These are phyloP conservation scores for Parnassius orleans DNA, from an alignment of 2,888 invertebrate genomes.

Conservation along the genomic window DNA sequence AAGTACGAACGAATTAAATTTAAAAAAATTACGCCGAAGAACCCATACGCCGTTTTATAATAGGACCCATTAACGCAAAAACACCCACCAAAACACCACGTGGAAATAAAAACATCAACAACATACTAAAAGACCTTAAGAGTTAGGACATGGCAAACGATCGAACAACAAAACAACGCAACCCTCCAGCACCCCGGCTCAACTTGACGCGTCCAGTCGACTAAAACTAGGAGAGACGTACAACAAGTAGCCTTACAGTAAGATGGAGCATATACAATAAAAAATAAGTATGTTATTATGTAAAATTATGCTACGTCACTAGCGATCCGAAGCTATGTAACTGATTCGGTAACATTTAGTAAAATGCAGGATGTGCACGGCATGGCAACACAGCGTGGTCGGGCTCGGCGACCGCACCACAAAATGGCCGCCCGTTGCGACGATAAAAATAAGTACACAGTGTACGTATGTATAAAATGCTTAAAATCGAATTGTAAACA, in stretches of 20 bases:
- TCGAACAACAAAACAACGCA: constrained; percentile 25
- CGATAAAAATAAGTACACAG: constrained; percentile 36
- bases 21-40: constrained; percentile 20
- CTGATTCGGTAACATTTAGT: constrained; percentile 67
- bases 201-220: neutral
- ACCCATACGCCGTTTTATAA: constrained; percentile 32
- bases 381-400: constrained; percentile 9
- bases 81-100: constrained; percentile 42
- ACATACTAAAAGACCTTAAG: constrained; percentile 38
- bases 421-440: constrained; percentile 2
- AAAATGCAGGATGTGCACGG: constrained; percentile 48
- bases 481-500: constrained; percentile 62
- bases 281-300: constrained; percentile 48
- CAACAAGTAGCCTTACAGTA: constrained; percentile 43
- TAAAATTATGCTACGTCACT: constrained; percentile 66
- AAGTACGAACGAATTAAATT: constrained; percentile 1
- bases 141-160: neutral
- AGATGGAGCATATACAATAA: constrained; percentile 54
- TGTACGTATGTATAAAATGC: constrained; percentile 55
- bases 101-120: constrained; percentile 40
- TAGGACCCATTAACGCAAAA: constrained; percentile 31
- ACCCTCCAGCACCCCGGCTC: neutral
- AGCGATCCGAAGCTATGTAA: constrained; percentile 71
- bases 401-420: constrained; percentile 44
- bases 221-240: constrained; percentile 30